Conservation (phyloP, 2,888 invertebrate genomes). For the Lycaena phlaeas region DNA sequence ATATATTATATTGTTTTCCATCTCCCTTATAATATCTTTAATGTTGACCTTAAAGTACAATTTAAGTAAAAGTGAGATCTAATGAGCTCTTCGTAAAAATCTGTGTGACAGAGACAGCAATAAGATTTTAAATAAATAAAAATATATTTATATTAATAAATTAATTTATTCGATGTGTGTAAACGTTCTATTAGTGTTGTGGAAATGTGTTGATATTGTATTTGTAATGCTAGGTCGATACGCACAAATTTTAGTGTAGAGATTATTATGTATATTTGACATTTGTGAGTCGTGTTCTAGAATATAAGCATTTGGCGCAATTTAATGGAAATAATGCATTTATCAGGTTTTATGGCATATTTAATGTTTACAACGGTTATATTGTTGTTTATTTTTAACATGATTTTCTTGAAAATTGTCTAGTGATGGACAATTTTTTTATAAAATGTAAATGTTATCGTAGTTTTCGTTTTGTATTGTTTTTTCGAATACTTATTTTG, state of each 20-base stretch:
- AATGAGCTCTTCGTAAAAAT: slow-evolving; percentile 57
- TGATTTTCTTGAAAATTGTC: background rate
- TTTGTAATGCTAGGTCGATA: slow-evolving; percentile 54
- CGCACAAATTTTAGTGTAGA: slow-evolving; percentile 69
- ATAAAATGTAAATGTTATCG: no score
- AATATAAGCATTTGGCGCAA: background rate
- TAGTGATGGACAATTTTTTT: background rate
- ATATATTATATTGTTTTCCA: background rate
- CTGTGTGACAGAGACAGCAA: slow-evolving; percentile 69
- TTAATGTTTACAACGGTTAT: background rate
- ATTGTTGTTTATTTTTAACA: background rate
- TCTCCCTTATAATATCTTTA: background rate
- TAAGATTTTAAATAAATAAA: slow-evolving; percentile 44
- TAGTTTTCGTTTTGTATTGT: no score
- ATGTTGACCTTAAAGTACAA: slow-evolving; percentile 41
- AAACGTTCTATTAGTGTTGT: slow-evolving; percentile 29
- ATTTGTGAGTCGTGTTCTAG: slow-evolving; percentile 8
- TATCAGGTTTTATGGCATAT: background rate
- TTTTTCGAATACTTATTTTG: background rate
- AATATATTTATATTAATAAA: slow-evolving; percentile 34
- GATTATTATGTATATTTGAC: slow-evolving; percentile 30
- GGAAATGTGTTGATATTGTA: slow-evolving; percentile 29
- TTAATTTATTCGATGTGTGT: slow-evolving; percentile 36
- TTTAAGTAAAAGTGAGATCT: slow-evolving; percentile 50
- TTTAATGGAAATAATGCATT: background rate